Evolutionary conservation across 2,888 invertebrate genomes (phyloP).

Genomic region (Rhynchonema sp.): DNA sequence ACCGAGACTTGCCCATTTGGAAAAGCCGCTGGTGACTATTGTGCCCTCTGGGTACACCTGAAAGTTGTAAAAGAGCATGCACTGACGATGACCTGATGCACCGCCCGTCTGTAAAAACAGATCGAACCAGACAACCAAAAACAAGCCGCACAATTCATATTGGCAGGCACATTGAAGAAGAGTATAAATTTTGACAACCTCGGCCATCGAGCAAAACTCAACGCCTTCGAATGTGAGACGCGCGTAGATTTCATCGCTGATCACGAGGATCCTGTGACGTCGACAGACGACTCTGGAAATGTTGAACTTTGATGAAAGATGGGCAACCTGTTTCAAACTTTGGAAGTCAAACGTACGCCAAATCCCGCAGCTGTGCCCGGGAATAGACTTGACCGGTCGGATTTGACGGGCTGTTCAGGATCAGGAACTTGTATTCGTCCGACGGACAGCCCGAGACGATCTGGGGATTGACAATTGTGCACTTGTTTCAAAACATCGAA

Average conservation of each 20-base stretch:
- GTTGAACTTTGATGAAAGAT: background rate
- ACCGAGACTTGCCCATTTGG: conserved; percentile 32
- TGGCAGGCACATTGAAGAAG: too few relatives aligned
- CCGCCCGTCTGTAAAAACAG: too few relatives aligned
- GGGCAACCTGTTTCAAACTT: too few relatives aligned
- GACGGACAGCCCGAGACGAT: background rate
- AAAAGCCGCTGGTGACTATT: conserved; percentile 27
- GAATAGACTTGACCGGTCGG: conserved; percentile 8
- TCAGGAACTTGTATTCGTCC: conserved; percentile 5
- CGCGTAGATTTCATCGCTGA: conserved; percentile 30
- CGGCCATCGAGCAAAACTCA: background rate
- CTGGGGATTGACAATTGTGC: background rate
- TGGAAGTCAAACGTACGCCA: conserved; percentile 1
- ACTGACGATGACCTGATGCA: too few relatives aligned
- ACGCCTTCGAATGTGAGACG: conserved; percentile 17
- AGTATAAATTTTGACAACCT: too few relatives aligned
- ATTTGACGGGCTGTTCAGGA: conserved; percentile 9
- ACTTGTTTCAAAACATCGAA: too few relatives aligned
- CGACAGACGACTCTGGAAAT: conserved; percentile 15
- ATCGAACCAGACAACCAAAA: too few relatives aligned
- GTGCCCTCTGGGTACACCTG: conserved; percentile 30
- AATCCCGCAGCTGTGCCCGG: conserved; percentile 2
- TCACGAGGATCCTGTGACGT: conserved; percentile 23
- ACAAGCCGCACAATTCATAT: too few relatives aligned
- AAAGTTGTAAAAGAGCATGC: background rate